Percentiles rank a stretch among this genome's conserved stretches.
These are phyloP conservation scores for Sussaba pulchella DNA, from an alignment of 2,888 invertebrate genomes.

Conservation along the genomic window DNA sequence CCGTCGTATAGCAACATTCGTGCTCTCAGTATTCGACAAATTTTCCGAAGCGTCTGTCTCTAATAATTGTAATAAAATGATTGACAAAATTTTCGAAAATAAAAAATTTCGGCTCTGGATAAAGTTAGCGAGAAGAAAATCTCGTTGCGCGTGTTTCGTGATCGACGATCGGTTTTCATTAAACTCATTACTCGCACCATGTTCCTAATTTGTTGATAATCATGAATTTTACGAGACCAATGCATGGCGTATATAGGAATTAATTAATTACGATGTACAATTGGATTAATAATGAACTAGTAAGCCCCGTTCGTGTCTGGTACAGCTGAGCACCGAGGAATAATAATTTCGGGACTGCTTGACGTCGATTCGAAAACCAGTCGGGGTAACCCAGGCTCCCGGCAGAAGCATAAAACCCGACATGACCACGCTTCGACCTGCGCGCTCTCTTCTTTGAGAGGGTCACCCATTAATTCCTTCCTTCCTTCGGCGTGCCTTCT, in stretches of 20 bases:
- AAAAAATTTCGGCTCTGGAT: background rate
- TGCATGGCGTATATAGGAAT: conserved; percentile 36
- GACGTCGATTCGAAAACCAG: conserved; percentile 55
- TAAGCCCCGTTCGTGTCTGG: conserved; percentile 36
- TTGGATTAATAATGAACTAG: conserved; percentile 62
- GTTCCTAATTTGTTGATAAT: conserved; percentile 55
- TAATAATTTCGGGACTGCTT: conserved; percentile 60
- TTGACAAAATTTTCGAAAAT: conserved; percentile 28
- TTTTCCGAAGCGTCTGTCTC: conserved; percentile 49
- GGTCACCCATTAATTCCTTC: conserved; percentile 64
- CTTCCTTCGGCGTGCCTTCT: conserved; percentile 62
- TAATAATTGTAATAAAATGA: conserved; percentile 51
- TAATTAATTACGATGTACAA: conserved; percentile 63
- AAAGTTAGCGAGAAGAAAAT: conserved; percentile 34
- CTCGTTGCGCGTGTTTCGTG: background rate
- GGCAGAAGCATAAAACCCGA: conserved; percentile 61
- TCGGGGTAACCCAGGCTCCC: conserved; percentile 46
- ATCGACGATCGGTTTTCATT: conserved; percentile 49
- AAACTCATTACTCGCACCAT: conserved; percentile 16
- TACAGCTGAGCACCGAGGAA: conserved; percentile 39
- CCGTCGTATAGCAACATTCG: conserved; percentile 23
- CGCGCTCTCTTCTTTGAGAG: conserved; percentile 61
- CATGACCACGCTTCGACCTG: conserved; percentile 37
- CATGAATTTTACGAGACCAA: conserved; percentile 46
- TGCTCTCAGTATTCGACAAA: conserved; percentile 56